Base-by-base conservation (phyloP, 2,888 invertebrate species). In the Pogonocherus hispidulus region DNA sequence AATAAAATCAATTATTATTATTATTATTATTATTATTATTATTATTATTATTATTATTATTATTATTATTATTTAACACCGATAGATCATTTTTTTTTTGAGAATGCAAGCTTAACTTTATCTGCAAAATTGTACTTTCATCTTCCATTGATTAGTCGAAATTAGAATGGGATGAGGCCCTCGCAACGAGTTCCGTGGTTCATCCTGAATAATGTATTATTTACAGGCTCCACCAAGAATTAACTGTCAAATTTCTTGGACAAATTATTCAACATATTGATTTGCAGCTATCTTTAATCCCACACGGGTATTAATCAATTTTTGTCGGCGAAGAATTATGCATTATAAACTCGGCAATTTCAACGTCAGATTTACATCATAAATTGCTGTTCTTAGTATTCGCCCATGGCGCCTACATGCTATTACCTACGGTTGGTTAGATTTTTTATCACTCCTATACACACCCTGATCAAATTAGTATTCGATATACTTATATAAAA, bases 321-420 rank as follows among this genome's bases (percentile, higher is more conserved):
- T 32, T 55, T 35, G 55, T 41, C 55, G 41, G 55, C 35, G n/a
- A 8, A 57, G 22, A 46, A 46, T 22, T 18, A 44, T 18, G 27
- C 20, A 57, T 44, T 41, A 56, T 56, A 22, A 47, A 49, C 19
- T 55, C 20, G n/a, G 41, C 41, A 55, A 57, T 57, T 57, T 57
- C 27, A 57, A 46, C 35, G 46, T 46, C 44, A 44, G 51, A 51
- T 51, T 62, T 51, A 37, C 62, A 62, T 37, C 35, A 20, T 19
- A 62, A 62, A 62, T 51, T 35, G 62, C 35, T 16, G 27, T 37
- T 37, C 51, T 62, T 35, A 37, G 51, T 14, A 22, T 37, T 19
- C 19, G 32, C 59, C 62, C 35, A 19, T 59, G 51, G 51, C 49
- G 51, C 37, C 49, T 62, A 51, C 32, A 62, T 37, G 62, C 51